Percentiles rank a stretch among this genome's conserved stretches.
Evolutionary conservation across 2,113 vertebrate genomes (phyloP).

Genomic region (Synchiropus splendidus): DNA sequence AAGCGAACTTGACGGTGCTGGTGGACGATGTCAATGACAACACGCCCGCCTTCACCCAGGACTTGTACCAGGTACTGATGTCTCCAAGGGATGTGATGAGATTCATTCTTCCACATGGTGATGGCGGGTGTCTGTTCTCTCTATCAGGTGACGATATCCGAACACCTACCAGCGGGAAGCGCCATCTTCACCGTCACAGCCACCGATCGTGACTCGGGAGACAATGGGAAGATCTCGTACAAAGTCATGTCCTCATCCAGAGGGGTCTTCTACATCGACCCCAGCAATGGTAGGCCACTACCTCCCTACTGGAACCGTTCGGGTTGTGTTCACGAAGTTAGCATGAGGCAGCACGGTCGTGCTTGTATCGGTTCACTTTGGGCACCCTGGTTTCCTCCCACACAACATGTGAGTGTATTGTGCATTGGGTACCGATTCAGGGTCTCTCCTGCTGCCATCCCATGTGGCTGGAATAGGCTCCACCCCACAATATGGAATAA

Average conservation of each 20-base stretch:
- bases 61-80: constrained; percentile 79
- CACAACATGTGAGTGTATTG: too few relatives aligned
- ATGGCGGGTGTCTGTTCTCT: background rate
- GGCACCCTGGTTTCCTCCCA: too few relatives aligned
- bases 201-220: constrained; percentile 79
- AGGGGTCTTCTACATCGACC: constrained; percentile 75
- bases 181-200: constrained; percentile 81
- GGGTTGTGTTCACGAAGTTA: too few relatives aligned
- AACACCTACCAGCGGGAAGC: constrained; percentile 79
- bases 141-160: constrained; percentile 75
- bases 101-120: background rate
- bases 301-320: constrained; percentile 1
- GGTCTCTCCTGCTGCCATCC: too few relatives aligned
- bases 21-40: constrained; percentile 96
- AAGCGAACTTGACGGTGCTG: constrained; percentile 81
- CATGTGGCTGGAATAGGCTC: too few relatives aligned
- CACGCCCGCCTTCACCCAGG: constrained; percentile 77
- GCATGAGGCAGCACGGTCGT: too few relatives aligned
- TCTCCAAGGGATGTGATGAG: background rate
- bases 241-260: constrained; percentile 69
- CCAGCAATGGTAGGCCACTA: constrained; percentile 74
- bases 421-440: too few relatives aligned
- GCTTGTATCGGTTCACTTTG: too few relatives aligned
- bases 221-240: constrained; percentile 84
- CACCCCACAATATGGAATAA: too few relatives aligned